Base-by-base conservation (phyloP, 2,113 vertebrate species). In the Trachemys scripta region DNA sequence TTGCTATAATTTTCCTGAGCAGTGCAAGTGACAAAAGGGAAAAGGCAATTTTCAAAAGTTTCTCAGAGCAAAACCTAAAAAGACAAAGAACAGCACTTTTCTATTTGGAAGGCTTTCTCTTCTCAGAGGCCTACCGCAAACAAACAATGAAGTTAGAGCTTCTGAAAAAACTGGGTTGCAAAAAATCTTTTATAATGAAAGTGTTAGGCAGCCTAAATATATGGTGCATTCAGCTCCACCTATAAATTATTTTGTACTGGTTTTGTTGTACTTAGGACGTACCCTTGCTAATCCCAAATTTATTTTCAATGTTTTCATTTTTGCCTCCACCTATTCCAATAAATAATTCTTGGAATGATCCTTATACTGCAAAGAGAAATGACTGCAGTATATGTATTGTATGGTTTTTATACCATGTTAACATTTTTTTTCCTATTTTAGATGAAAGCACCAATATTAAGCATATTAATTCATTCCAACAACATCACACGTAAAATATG, bases 301-400 rank as follows among this genome's bases (percentile, higher is more conserved):
- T 91, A 78, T 53, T 91, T 96, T 84, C 49, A 78, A 72, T 14
- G 3, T 75, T 90, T 87, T 54, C 19, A 38, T 76, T 76, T 72
- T 79, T 79, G 65, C 20, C 84, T 92, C 17, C 24, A 54, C 16
- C 8, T 8, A 19, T 96, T 93, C 89, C 84, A 49, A 54, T 80
- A 88, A 20, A 83, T 86, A 49, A 57, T 76, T 76, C 17, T 47
- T 76, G 29, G 92, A 27, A 85, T 9, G 89, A 96, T 69, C 0
- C 82, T 75, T 89, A 80, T 17, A 94, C n/a, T 35, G 81, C 10
- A 75, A 91, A 90, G 27, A 93, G 90, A 92, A 89, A 38, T 84
- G 85, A 87, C 51, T 87, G 9, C 45, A 89, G 19, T 2, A 0
- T 86, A 86, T 82, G 62, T 89, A 92, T 38, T 86, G 59, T 24